Evolutionary conservation across 2,888 invertebrate genomes (phyloP).

Genomic region (Ditylenchus weischeri): DNA sequence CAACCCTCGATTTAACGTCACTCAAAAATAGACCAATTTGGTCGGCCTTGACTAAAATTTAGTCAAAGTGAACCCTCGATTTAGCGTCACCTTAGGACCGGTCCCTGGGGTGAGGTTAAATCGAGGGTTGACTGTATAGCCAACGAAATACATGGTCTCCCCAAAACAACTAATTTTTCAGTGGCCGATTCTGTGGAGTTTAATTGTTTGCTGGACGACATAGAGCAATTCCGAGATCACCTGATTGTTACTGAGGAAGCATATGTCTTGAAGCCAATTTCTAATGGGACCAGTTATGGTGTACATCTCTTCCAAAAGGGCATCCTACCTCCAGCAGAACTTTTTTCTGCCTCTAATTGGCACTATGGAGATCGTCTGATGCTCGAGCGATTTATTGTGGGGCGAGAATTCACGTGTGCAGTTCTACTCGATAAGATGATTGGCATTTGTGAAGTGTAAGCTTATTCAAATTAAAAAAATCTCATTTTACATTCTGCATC

Average conservation of each 20-base stretch:
- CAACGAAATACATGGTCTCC: too few species aligned
- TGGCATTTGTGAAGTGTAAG: neutral
- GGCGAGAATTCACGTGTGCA: slow-evolving; percentile 2
- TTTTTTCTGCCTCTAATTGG: neutral
- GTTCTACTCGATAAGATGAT: neutral
- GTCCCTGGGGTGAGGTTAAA: too few species aligned
- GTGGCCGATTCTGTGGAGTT: neutral
- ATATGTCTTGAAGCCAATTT: neutral
- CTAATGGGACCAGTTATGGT: neutral
- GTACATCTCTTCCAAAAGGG: slow-evolving; percentile 5
- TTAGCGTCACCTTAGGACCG: too few species aligned
- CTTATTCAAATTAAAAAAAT: too few species aligned
- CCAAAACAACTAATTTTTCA: neutral
- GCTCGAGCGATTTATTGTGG: neutral
- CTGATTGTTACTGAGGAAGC: neutral
- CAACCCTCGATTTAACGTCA: too few species aligned
- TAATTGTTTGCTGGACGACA: neutral
- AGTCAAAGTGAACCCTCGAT: too few species aligned
- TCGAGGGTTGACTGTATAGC: too few species aligned
- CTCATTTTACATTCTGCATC: too few species aligned
- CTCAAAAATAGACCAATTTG: too few species aligned
- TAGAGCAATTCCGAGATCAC: neutral
- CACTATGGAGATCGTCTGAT: neutral
- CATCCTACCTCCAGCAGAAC: neutral
- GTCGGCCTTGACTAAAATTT: too few species aligned